Evolutionary conservation across 2,113 vertebrate genomes (phyloP), one percentile per base, ranked within the genome.

Genomic region (Alces alces): DNA sequence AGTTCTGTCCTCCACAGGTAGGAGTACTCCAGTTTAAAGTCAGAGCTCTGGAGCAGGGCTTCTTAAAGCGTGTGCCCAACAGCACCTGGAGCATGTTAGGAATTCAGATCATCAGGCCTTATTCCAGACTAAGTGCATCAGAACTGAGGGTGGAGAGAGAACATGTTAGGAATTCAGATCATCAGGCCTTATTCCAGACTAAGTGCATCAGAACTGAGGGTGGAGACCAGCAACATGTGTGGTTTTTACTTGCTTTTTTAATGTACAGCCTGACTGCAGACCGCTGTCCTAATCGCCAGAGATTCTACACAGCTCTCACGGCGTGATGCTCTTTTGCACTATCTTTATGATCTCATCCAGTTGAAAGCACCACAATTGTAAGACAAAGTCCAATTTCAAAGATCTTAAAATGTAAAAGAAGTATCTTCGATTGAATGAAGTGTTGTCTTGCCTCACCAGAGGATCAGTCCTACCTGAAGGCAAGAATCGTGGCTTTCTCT

Each of bases 1-100:
- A 83, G 14, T 47, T 12, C 0, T n/a, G 8, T 6, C 21, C 28
- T 28, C 4, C 11, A 28, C 0, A 7, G 21, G 6, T 9, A 27
- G 19, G 30, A 50, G 15, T 15, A 5, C 21, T 60, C 30, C 9
- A 60, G 55, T 39, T 61, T 78, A 45, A 76, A 83, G 36, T 47
- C 45, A 17, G 7, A 6, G 7, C 33, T 12, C 25, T 52, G 8
- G 17, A 27, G 5, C 4, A 64, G 8, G 17, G 36, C 10, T 89
- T 85, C 78, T 66, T 45, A 19, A 45, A 64, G 45, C 1, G 1
- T 28, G 11, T 70, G 57, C 5, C 50, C 28, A 36, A 1, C 2
- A 21, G 39, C 79, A 5, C 36, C 57, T 39, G 78, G 15, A 43
- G 5, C 55, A 52, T 52, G 3, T 16, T 52, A 52, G 43, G 19